These are phyloP conservation scores for Polypterus bichir DNA, from an alignment of 2,113 vertebrate genomes.

Conservation along the genomic window DNA sequence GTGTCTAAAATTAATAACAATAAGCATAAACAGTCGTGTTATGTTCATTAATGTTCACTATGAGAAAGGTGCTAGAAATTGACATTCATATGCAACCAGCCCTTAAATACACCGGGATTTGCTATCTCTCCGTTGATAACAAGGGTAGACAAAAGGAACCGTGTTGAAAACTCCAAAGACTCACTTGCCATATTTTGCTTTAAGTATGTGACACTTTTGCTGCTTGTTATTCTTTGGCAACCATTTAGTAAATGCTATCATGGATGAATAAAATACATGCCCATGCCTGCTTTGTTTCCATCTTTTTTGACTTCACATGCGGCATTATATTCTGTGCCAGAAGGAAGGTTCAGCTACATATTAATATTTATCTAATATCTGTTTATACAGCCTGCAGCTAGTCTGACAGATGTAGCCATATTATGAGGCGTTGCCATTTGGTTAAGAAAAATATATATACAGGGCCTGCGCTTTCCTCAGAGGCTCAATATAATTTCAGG, in stretches of 20 bases:
- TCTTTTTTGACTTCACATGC: slow-evolving; percentile 9
- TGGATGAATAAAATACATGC: slow-evolving; percentile 11
- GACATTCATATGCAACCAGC: slow-evolving; percentile 20
- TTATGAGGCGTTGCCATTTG: slow-evolving; percentile 32
- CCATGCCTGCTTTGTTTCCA: slow-evolving; percentile 7
- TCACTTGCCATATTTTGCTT: slow-evolving; percentile 12
- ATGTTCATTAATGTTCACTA: too few relatives aligned
- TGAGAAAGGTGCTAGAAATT: background rate
- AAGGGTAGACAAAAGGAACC: background rate
- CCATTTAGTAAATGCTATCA: background rate
- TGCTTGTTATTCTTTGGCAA: slow-evolving; percentile 1
- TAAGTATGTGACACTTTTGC: slow-evolving; percentile 3
- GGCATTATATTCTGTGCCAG: slow-evolving; percentile 29
- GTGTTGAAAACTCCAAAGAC: background rate
- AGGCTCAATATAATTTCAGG: slow-evolving; percentile 32
- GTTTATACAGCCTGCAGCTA: slow-evolving; percentile 44
- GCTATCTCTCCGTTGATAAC: slow-evolving; percentile 19
- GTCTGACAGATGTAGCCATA: slow-evolving; percentile 42
- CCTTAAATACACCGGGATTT: slow-evolving; percentile 13
- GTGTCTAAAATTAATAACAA: too few relatives aligned
- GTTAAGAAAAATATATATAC: slow-evolving; percentile 31
- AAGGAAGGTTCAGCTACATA: slow-evolving; percentile 16
- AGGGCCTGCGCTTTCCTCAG: slow-evolving; percentile 14
- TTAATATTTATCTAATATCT: slow-evolving; percentile 42
- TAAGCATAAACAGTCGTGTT: too few relatives aligned